Evolutionary conservation across 2,888 invertebrate species (phyloP), one percentile per base, ranked within the genome.

Genomic region (Ceriagrion tenellum): DNA sequence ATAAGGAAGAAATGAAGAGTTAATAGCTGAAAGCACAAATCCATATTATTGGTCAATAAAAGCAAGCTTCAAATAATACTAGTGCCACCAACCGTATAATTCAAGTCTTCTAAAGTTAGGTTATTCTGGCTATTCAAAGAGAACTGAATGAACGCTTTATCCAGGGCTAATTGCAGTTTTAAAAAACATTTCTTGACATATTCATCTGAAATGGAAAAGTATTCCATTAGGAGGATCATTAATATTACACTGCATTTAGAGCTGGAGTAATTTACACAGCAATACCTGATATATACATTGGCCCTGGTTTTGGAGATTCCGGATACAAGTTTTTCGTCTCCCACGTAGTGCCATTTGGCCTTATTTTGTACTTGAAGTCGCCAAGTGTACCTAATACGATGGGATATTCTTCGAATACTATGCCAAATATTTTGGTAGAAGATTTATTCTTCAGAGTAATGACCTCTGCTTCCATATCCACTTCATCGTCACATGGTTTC

Each of bases 151-250:
- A 96, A 95, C 18, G 95, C 93, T 95, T 96, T 96, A 89, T 96
- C 96, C 59, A 96, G 55, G 20, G 96, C 95, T 12, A 96, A 95
- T 91, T 96, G 96, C 23, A 96, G 74, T 40, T 96, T 96, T 8
- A 95, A 95, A 95, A 96, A 96, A 55, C 96, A 96, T 0, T 95
- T 95, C 12, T 95, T 89, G 40, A 89, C 93, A 90, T 96, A 97
- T 20, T 23, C 4, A 59, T 95, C 95, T 95, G 59, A 20, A 95
- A 95, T 35, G 35, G 59, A 8, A 56, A n/a, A 56, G 16, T 56
- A 56, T 12, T 56, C n/a, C n/a, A n/a, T 56, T 56, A 56, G 56
- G 12, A 56, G 16, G 56, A 12, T 56, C 8, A 12, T 56, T 35
- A 13, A 55, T 2, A 90, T 55, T 4, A 6, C 26, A 26, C 2